Evolutionary conservation across 2,888 invertebrate genomes (phyloP).

Genomic region (Scaptomyza flava): DNA sequence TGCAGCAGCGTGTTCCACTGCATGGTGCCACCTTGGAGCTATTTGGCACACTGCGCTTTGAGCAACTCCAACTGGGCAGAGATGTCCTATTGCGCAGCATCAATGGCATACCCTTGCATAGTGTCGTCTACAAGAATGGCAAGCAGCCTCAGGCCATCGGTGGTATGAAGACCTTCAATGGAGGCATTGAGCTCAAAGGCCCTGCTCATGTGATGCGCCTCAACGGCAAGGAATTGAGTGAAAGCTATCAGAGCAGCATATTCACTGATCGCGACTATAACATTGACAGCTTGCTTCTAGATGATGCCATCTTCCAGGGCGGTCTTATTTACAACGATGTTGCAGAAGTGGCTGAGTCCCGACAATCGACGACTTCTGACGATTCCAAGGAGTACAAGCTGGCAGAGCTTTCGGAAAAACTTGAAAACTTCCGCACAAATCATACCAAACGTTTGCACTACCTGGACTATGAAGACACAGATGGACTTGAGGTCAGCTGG

Average conservation of each 20-base stretch:
- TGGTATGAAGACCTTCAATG: slow-evolving; percentile 68
- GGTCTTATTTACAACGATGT: slow-evolving; percentile 53
- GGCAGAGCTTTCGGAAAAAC: slow-evolving; percentile 7
- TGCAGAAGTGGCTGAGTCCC: neutral
- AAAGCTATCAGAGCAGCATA: slow-evolving; percentile 71
- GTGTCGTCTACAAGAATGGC: slow-evolving; percentile 67
- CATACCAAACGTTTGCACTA: slow-evolving; percentile 61
- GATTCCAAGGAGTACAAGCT: neutral
- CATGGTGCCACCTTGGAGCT: slow-evolving; percentile 71
- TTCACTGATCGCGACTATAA: slow-evolving; percentile 71
- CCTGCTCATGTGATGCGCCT: slow-evolving; percentile 74
- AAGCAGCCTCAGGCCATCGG: slow-evolving; percentile 66
- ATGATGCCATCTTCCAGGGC: slow-evolving; percentile 66
- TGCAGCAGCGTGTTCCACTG: slow-evolving; percentile 75
- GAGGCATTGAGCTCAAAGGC: slow-evolving; percentile 69
- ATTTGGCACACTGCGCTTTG: slow-evolving; percentile 77
- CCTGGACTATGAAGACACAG: slow-evolving; percentile 67
- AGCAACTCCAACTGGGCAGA: slow-evolving; percentile 69
- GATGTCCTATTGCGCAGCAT: slow-evolving; percentile 69
- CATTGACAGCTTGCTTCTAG: slow-evolving; percentile 74
- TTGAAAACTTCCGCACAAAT: slow-evolving; percentile 28
- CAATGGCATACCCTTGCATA: slow-evolving; percentile 73
- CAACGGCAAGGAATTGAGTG: slow-evolving; percentile 72
- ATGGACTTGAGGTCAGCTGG: slow-evolving; percentile 48
- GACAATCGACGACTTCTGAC: neutral